Conservation (phyloP, 2,888 invertebrate genomes). For the Brachylomia viminalis region DNA sequence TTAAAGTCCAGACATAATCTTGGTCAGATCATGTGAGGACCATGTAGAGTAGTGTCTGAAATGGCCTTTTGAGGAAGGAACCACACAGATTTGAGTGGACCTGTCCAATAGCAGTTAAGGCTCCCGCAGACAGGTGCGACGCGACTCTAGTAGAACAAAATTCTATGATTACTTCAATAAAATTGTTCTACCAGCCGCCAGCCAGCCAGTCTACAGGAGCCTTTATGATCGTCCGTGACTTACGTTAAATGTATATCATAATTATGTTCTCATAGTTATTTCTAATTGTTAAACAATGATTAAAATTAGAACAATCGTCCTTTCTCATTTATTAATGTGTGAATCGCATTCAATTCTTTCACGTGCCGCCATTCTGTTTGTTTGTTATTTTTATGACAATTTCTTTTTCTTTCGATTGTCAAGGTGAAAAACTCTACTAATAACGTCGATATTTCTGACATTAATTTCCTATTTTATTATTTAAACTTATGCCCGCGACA, state of each 20-base stretch:
- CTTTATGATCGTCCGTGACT: slow-evolving; percentile 9
- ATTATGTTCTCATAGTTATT: slow-evolving; percentile 3
- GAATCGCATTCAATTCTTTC: slow-evolving; percentile 16
- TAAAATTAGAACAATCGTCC: slow-evolving; percentile 34
- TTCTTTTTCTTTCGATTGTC: slow-evolving; percentile 5
- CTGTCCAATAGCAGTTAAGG: too few species aligned
- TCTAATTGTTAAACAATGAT: slow-evolving; percentile 12
- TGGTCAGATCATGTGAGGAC: too few species aligned
- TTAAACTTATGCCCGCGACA: too few species aligned
- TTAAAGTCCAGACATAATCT: too few species aligned
- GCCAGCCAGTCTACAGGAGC: neutral
- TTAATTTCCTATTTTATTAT: too few species aligned
- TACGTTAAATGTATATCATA: neutral
- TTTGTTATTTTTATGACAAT: neutral
- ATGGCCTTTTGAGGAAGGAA: too few species aligned
- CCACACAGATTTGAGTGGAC: too few species aligned
- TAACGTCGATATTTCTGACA: neutral
- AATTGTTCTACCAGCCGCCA: too few species aligned
- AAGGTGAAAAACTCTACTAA: neutral
- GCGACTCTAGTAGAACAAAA: too few species aligned
- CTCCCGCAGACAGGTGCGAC: too few species aligned
- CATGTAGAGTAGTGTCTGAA: too few species aligned
- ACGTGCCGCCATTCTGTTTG: neutral
- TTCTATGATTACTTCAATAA: too few species aligned
- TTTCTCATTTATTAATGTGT: slow-evolving; percentile 9